Percentiles rank a stretch among this genome's conserved stretches.
Evolutionary conservation across 2,113 vertebrate genomes (phyloP).

Genomic region (Caranx melampygus): DNA sequence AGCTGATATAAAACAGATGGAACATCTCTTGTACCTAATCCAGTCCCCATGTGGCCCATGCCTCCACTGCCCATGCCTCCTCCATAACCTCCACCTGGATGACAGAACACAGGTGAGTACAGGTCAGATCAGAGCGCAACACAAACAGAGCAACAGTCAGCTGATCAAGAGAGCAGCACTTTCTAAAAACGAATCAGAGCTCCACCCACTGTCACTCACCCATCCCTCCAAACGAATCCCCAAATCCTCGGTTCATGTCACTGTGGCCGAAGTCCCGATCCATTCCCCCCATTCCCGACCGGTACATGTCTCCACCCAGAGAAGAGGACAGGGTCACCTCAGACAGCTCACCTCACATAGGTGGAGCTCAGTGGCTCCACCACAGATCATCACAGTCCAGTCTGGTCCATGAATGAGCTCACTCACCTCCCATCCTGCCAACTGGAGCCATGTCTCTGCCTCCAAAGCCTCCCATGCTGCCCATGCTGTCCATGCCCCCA

Average conservation of each 20-base stretch:
- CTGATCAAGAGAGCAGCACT: neutral
- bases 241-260: constrained; percentile 95
- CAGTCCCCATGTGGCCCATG: constrained; percentile 93
- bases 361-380: neutral
- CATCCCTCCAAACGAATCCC: constrained; percentile 95
- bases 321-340: neutral
- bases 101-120: constrained; percentile 65
- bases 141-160: neutral
- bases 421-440: constrained; percentile 92
- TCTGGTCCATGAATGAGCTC: neutral
- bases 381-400: neutral
- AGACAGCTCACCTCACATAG: neutral
- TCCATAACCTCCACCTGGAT: constrained; percentile 90
- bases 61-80: constrained; percentile 93
- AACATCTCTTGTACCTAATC: constrained; percentile 90
- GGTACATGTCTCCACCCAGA: constrained; percentile 82
- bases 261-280: constrained; percentile 93
- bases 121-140: constrained; percentile 3
- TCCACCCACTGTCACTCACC: constrained; percentile 77
- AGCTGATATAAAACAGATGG: neutral
- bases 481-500: constrained; percentile 91
- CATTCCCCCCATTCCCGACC: constrained; percentile 92
- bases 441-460: constrained; percentile 85
- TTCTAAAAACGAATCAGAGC: neutral
- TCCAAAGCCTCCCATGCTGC: constrained; percentile 92